Evolutionary conservation across 2,113 vertebrate species (phyloP).

Genomic region (Gymnogyps californianus): DNA sequence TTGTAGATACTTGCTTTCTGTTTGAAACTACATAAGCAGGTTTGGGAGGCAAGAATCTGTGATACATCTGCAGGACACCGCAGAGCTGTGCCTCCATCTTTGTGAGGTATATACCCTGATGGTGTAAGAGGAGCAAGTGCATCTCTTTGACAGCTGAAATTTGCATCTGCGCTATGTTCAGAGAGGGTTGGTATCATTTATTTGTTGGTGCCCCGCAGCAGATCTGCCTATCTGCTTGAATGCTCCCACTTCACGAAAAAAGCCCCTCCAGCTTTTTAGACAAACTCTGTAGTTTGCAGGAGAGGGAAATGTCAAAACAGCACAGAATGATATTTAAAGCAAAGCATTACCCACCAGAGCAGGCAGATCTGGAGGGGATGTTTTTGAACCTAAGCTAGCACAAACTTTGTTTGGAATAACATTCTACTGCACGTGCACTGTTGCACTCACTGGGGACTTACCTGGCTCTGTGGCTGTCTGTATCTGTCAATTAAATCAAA

Average conservation of each 20-base stretch:
- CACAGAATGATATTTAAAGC: background rate
- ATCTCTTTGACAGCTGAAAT: background rate
- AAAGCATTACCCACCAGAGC: background rate
- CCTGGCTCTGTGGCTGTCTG: background rate
- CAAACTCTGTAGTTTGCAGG: background rate
- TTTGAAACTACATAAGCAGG: background rate
- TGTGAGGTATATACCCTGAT: background rate
- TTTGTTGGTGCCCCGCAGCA: background rate
- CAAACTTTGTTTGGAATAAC: background rate
- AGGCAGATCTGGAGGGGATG: background rate
- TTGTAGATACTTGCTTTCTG: background rate
- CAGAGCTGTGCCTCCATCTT: background rate
- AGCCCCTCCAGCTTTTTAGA: background rate
- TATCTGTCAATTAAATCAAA: background rate
- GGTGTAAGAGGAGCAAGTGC: background rate
- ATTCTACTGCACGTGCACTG: fast-evolving
- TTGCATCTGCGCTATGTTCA: background rate
- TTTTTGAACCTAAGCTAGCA: background rate
- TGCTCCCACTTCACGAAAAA: background rate
- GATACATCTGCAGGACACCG: background rate
- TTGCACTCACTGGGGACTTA: background rate
- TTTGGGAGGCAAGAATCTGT: background rate
- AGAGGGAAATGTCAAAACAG: background rate
- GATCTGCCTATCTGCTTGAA: background rate
- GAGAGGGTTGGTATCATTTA: background rate